phyloP scores from a whole-genome alignment of 2,113 vertebrate species.

The Megaceryle maxima region DNA sequence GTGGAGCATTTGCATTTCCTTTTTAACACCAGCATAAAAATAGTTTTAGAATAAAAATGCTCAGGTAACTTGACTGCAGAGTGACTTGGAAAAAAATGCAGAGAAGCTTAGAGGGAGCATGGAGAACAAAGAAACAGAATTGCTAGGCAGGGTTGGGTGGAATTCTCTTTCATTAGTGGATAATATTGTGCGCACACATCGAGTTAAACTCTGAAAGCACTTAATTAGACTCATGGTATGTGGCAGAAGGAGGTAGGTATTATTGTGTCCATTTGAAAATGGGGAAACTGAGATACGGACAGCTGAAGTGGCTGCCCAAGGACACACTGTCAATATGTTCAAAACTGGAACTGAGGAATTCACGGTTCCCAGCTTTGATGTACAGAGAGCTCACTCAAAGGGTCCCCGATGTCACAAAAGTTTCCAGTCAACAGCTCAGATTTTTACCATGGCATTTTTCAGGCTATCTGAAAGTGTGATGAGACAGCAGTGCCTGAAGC shows the following conservation, averaged over 20 bases:
- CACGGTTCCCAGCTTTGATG: neutral
- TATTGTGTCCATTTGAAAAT: neutral
- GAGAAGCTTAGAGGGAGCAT: neutral
- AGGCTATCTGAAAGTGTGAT: neutral
- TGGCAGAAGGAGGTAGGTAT: neutral
- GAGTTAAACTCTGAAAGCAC: conserved; percentile 6
- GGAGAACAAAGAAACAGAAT: conserved; percentile 7
- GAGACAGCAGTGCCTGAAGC: neutral
- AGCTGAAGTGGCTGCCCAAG: neutral
- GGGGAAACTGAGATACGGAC: neutral
- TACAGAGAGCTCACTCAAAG: neutral
- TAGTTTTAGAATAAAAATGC: neutral
- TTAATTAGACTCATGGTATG: neutral
- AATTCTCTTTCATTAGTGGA: neutral
- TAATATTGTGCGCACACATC: neutral
- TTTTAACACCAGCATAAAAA: neutral
- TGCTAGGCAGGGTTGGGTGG: neutral
- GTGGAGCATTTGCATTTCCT: conserved; percentile 18
- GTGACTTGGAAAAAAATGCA: neutral
- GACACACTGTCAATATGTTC: neutral
- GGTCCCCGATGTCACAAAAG: neutral
- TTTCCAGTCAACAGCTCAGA: neutral
- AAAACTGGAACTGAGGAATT: neutral
- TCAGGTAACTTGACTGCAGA: neutral
- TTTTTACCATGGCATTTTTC: neutral